A percentile compares a stretch with the other conserved stretches of the same genome.
phyloP scores from a whole-genome alignment of 2,888 invertebrate genomes.

The Listrodromus nycthemerus region DNA sequence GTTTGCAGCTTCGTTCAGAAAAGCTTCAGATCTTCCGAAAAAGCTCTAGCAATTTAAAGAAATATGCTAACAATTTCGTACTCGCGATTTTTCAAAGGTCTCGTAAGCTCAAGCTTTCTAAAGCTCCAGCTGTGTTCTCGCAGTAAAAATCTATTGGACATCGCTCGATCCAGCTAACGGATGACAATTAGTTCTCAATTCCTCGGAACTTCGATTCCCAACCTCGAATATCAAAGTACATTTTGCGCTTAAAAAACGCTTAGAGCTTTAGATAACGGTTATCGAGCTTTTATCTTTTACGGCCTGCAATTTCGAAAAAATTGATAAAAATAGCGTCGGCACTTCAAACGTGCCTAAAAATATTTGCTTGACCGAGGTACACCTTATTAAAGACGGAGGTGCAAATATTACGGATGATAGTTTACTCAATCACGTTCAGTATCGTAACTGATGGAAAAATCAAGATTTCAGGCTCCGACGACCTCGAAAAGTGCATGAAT shows the following conservation, averaged over 20 bases:
- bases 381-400: background rate
- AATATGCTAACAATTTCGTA: background rate
- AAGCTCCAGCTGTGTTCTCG: background rate
- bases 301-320: too few species aligned
- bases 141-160: background rate
- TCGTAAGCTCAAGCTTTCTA: background rate
- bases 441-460: constrained; percentile 7
- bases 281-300: background rate
- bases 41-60: background rate
- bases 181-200: background rate
- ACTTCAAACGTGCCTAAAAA: too few species aligned
- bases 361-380: background rate
- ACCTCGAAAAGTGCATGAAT: constrained; percentile 29
- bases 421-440: background rate
- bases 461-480: constrained; percentile 1
- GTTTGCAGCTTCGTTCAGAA: background rate
- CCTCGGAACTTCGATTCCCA: background rate
- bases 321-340: too few species aligned
- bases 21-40: background rate
- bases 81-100: background rate
- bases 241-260: too few species aligned
- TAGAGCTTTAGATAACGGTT: background rate
- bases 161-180: background rate
- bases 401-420: background rate
- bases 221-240: background rate